Percentiles rank a stretch among this genome's conserved stretches.
phyloP scores from a whole-genome alignment of 2,888 invertebrate genomes.

The Gortyna flavago region DNA sequence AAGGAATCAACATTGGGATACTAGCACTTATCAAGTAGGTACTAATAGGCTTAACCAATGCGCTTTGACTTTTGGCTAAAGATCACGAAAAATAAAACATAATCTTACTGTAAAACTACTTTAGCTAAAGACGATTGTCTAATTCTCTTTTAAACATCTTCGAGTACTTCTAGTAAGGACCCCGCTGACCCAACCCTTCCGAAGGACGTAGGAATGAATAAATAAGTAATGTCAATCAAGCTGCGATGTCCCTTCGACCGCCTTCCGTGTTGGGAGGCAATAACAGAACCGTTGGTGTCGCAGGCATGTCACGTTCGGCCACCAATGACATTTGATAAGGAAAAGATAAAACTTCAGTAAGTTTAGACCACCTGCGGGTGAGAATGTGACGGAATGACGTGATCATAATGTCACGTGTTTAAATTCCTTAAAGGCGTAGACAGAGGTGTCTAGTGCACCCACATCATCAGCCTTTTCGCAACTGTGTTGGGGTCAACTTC shows the following conservation, averaged over 20 bases:
- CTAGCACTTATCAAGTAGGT: too few relatives aligned
- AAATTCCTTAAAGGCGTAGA: neutral
- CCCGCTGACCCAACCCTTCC: conserved; percentile 73
- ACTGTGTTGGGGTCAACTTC: neutral
- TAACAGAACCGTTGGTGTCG: conserved; percentile 60
- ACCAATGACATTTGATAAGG: conserved; percentile 67
- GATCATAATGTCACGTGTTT: neutral
- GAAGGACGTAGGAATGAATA: conserved; percentile 81
- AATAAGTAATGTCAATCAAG: conserved; percentile 84
- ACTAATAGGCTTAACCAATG: neutral
- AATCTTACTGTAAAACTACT: neutral
- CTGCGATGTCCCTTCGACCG: conserved; percentile 64
- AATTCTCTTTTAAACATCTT: neutral
- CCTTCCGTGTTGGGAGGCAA: conserved; percentile 67
- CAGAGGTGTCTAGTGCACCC: neutral
- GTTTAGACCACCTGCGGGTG: conserved; percentile 59
- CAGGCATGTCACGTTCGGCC: conserved; percentile 62
- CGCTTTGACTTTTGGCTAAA: neutral
- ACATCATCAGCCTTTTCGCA: neutral
- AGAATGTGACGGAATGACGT: conserved; percentile 34
- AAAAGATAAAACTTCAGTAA: conserved; percentile 61
- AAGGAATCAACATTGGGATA: neutral
- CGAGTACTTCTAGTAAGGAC: conserved; percentile 51
- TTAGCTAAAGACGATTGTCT: neutral
- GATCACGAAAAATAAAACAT: neutral